Percentiles rank a stretch among this genome's conserved stretches.
Evolutionary conservation across 2,113 vertebrate genomes (phyloP).

Genomic region (Amphilophus citrinellus): DNA sequence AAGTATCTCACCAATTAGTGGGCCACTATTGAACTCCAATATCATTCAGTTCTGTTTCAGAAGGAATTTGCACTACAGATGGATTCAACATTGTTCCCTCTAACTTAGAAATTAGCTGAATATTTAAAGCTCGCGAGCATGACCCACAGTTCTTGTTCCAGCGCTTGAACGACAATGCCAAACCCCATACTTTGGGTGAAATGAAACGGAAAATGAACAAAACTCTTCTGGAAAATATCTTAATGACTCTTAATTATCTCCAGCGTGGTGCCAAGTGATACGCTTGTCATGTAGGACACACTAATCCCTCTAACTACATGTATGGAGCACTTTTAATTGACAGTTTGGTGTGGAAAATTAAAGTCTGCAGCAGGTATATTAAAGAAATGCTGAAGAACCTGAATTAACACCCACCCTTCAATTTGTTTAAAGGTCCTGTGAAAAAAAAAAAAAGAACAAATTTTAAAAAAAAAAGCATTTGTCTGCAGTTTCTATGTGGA

Average conservation of each 20-base stretch:
- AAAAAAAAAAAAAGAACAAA: too few species aligned
- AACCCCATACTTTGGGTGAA: slow-evolving; percentile 30
- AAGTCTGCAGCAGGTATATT: not conserved
- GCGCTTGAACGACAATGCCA: slow-evolving; percentile 27
- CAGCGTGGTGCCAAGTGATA: slow-evolving; percentile 2
- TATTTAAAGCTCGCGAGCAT: slow-evolving; percentile 6
- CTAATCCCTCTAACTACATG: slow-evolving; percentile 21
- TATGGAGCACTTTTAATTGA: not conserved
- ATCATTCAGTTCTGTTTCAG: not conserved
- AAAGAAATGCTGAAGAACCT: not conserved
- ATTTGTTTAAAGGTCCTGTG: not conserved
- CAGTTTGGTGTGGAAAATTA: not conserved
- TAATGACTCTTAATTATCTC: slow-evolving; percentile 56
- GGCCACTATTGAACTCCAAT: slow-evolving; percentile 7
- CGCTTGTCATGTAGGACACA: not conserved
- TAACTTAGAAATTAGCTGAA: not conserved
- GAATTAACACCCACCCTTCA: not conserved
- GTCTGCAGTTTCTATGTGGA: too few species aligned
- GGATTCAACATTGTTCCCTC: slow-evolving; percentile 5
- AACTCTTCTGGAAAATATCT: slow-evolving; percentile 30
- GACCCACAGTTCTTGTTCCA: slow-evolving; percentile 1
- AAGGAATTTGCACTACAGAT: slow-evolving; percentile 10
- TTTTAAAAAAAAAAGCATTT: too few species aligned
- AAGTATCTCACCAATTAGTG: slow-evolving; percentile 31
- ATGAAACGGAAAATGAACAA: slow-evolving; percentile 58